Evolutionary conservation across 2,113 vertebrate genomes (phyloP).

Genomic region (Hypocryptadius cinnamomeus): DNA sequence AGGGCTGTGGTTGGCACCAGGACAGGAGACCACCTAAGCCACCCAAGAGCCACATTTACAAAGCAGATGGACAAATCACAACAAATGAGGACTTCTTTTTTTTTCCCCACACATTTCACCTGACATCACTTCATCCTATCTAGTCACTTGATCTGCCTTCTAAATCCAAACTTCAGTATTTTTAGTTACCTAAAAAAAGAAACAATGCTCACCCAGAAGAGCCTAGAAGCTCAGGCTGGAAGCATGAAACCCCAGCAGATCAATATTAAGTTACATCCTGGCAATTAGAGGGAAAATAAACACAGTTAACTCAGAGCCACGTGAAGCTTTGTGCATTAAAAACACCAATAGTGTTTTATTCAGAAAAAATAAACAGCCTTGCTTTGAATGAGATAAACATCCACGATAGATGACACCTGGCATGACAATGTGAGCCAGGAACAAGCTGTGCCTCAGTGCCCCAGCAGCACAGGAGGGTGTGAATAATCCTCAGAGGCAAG

Average conservation of each 20-base stretch:
- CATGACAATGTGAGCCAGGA: neutral
- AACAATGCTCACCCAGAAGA: neutral
- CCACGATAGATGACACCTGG: neutral
- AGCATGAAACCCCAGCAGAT: neutral
- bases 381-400: neutral
- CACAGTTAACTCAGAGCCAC: neutral
- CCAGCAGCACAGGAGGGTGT: neutral
- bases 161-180: neutral
- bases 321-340: neutral
- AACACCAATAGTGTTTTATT: slow-evolving; percentile 37
- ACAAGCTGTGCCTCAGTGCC: neutral
- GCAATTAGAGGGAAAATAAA: neutral
- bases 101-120: neutral
- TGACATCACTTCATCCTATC: neutral
- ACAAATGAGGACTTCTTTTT: neutral
- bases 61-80: neutral
- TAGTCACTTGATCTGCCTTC: neutral
- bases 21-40: neutral
- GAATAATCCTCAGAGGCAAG: neutral
- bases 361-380: neutral
- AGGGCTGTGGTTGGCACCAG: neutral
- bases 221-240: neutral
- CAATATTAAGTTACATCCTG: neutral
- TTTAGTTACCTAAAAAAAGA: neutral
- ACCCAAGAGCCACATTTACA: neutral